Conservation (phyloP, 2,888 invertebrate species). For the Aphodius sticticus region DNA sequence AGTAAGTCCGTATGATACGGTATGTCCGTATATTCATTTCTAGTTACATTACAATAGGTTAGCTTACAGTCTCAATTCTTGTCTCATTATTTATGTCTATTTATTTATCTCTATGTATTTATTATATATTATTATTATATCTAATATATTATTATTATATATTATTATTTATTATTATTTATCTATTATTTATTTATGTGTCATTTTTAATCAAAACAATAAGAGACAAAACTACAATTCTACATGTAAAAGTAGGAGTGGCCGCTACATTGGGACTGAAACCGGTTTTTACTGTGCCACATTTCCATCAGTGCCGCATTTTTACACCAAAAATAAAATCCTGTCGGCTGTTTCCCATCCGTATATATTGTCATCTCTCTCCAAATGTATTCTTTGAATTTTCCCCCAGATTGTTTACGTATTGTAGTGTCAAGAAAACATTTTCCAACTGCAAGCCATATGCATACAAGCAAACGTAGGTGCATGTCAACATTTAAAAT, state of each 20-base stretch:
- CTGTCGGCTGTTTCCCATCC: neutral
- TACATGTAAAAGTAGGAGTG: neutral
- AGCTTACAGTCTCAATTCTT: too few relatives aligned
- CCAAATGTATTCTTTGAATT: neutral
- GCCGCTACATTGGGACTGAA: neutral
- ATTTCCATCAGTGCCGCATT: neutral
- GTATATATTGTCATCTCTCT: neutral
- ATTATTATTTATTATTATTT: too few relatives aligned
- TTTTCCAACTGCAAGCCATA: neutral
- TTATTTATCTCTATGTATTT: too few relatives aligned
- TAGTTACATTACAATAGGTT: too few relatives aligned
- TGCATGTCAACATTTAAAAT: neutral
- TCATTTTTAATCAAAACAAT: too few relatives aligned
- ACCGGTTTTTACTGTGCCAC: neutral
- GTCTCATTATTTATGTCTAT: too few relatives aligned
- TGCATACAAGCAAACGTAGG: neutral
- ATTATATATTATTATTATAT: too few relatives aligned
- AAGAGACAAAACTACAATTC: neutral
- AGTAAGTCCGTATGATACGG: too few relatives aligned
- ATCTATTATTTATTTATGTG: too few relatives aligned
- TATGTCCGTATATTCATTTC: too few relatives aligned
- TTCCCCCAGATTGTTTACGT: neutral
- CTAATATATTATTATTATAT: too few relatives aligned
- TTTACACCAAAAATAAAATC: neutral
- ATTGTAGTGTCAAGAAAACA: neutral